These are phyloP conservation scores for Knipowitschia caucasica DNA, from an alignment of 2,797 vertebrate genomes.

Conservation along the genomic window DNA sequence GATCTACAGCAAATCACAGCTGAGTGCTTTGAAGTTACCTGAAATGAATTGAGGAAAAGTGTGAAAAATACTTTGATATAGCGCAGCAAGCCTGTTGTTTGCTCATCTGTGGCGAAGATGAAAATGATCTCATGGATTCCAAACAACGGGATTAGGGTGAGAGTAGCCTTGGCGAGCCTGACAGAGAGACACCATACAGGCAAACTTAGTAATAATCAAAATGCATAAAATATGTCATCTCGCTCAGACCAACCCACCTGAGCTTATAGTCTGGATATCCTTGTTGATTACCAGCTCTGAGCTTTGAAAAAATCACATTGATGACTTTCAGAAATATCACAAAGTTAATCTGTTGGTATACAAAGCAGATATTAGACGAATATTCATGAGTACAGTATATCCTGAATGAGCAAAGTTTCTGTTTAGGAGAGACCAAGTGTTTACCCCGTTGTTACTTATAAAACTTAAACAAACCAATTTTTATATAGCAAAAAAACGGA, in stretches of 20 bases:
- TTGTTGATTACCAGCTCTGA: slow-evolving; percentile 79
- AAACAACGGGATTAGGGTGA: slow-evolving; percentile 83
- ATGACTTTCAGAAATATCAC: slow-evolving; percentile 84
- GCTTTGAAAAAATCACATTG: slow-evolving; percentile 82
- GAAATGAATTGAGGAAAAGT: slow-evolving; percentile 83
- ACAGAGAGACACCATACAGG: slow-evolving; percentile 13
- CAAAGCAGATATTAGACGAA: background rate
- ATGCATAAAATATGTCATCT: background rate
- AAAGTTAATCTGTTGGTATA: slow-evolving; percentile 77
- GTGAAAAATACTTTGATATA: slow-evolving; percentile 81
- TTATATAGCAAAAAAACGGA: no score
- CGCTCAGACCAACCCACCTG: slow-evolving; percentile 49
- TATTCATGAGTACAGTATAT: background rate
- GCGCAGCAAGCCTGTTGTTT: slow-evolving; percentile 76
- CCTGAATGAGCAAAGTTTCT: no score
- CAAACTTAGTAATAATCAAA: background rate
- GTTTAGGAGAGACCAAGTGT: no score
- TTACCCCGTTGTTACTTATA: no score
- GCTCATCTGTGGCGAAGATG: slow-evolving; percentile 82
- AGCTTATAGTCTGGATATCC: slow-evolving; percentile 80
- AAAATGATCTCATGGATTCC: slow-evolving; percentile 83
- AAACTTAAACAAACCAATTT: no score
- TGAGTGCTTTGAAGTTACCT: no score
- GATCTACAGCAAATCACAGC: no score
- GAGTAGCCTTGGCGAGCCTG: slow-evolving; percentile 82